Conservation (phyloP, 2,113 vertebrate genomes). For the Dasyornis broadbenti region DNA sequence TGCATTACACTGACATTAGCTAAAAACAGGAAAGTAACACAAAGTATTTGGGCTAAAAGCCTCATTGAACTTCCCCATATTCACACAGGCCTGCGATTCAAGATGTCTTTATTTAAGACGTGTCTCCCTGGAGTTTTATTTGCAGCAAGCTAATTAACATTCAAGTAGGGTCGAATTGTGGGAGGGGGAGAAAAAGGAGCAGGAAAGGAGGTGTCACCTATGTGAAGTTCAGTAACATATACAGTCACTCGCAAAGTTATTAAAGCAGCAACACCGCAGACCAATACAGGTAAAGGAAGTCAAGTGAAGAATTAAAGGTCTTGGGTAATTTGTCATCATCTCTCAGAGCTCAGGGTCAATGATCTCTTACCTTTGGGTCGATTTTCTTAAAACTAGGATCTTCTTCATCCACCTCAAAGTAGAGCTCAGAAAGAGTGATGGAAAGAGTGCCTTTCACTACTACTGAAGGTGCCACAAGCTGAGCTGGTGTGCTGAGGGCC, state of each 20-base stretch:
- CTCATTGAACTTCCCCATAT: constrained; percentile 32
- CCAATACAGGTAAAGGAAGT: background rate
- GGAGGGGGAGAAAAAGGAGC: background rate
- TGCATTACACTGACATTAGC: background rate
- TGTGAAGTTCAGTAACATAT: constrained; percentile 29
- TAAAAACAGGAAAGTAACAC: constrained; percentile 43
- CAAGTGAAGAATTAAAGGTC: constrained; percentile 57
- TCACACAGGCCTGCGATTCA: constrained; percentile 29
- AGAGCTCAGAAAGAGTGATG: constrained; percentile 92
- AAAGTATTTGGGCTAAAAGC: constrained; percentile 20
- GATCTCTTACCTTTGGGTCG: constrained; percentile 92
- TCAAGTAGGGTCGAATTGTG: constrained; percentile 43
- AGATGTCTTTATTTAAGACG: constrained; percentile 61
- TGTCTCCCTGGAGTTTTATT: constrained; percentile 54
- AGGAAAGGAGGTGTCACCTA: constrained; percentile 41
- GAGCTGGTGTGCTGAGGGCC: constrained; percentile 86
- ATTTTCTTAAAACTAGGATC: constrained; percentile 91
- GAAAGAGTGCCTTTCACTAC: constrained; percentile 92
- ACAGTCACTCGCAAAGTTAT: constrained; percentile 19
- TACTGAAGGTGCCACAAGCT: constrained; percentile 89
- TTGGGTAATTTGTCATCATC: constrained; percentile 51
- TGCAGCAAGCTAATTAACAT: constrained; percentile 66
- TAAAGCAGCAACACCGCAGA: background rate
- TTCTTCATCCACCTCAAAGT: constrained; percentile 98
- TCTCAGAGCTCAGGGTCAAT: constrained; percentile 44